A percentile compares a stretch with the other conserved stretches of the same genome.
These are phyloP conservation scores for Heliconius melpomene DNA, from an alignment of 1,140 invertebrate genomes.

Conservation along the genomic window DNA sequence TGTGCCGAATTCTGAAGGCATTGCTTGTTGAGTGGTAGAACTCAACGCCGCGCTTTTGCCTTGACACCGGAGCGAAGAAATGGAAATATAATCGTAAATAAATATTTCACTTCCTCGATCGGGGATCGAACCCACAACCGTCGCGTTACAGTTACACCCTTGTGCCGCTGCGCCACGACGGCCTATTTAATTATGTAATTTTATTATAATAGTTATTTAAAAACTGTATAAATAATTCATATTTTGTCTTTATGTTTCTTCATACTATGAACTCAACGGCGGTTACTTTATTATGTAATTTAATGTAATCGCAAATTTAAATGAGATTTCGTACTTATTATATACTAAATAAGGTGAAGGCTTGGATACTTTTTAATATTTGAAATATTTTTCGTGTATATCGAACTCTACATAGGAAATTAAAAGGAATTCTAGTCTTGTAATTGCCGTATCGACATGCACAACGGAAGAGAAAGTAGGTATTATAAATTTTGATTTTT, in stretches of 20 bases:
- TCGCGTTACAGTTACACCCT: too few species aligned
- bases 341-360: not conserved
- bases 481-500: slow-evolving; percentile 30
- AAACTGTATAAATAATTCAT: not conserved
- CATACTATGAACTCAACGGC: not conserved
- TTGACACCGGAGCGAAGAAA: too few species aligned
- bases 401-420: not conserved
- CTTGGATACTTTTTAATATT: not conserved
- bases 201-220: not conserved
- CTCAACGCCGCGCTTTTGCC: too few species aligned
- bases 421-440: slow-evolving; percentile 15
- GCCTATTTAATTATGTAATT: not conserved
- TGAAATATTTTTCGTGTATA: not conserved
- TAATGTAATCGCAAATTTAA: not conserved
- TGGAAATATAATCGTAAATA: too few species aligned
- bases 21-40: too few species aligned
- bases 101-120: too few species aligned
- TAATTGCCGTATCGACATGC: slow-evolving; percentile 35
- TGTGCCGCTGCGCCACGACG: too few species aligned
- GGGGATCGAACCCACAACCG: too few species aligned
- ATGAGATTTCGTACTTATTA: not conserved
- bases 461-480: slow-evolving; percentile 31
- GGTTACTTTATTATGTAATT: not conserved
- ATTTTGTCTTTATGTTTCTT: not conserved
- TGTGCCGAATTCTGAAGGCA: too few species aligned